Percentiles rank a stretch among this genome's conserved stretches.
Conservation (phyloP, 2,888 invertebrate genomes). For the Malthinus seriepunctatus region DNA sequence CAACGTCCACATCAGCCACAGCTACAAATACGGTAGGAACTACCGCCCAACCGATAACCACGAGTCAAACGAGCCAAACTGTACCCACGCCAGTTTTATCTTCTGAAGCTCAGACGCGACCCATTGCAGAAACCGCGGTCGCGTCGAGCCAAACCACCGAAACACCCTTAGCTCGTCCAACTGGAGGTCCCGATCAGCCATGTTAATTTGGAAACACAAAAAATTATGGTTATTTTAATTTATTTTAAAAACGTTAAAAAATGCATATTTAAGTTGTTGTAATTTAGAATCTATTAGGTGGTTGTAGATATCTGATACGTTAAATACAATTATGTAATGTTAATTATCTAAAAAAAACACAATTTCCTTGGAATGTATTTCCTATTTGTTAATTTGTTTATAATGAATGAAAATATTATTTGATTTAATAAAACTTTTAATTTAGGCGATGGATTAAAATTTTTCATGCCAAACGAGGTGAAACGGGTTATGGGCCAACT, state of each 20-base stretch:
- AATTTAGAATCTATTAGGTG: slow-evolving; percentile 20
- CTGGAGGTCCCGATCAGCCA: slow-evolving; percentile 48
- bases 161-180: slow-evolving; percentile 36
- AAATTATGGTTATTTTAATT: slow-evolving; percentile 1
- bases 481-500: too few relatives aligned
- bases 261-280: slow-evolving; percentile 12
- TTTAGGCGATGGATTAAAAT: too few relatives aligned
- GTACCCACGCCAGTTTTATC: slow-evolving; percentile 46
- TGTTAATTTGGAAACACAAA: slow-evolving; percentile 6
- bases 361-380: too few relatives aligned
- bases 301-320: slow-evolving; percentile 17
- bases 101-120: slow-evolving; percentile 45
- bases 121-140: slow-evolving; percentile 31
- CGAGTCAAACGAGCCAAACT: slow-evolving; percentile 53
- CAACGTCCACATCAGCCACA: slow-evolving; percentile 59
- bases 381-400: too few relatives aligned
- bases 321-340: too few relatives aligned
- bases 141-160: slow-evolving; percentile 45
- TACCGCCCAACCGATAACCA: slow-evolving; percentile 49
- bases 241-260: slow-evolving; percentile 7
- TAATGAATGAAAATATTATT: too few relatives aligned
- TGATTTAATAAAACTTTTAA: too few relatives aligned
- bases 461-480: too few relatives aligned
- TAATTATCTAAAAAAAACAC: too few relatives aligned
- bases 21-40: slow-evolving; percentile 50